Evolutionary conservation across 2,888 invertebrate genomes (phyloP).

Genomic region (Dryobota labecula): DNA sequence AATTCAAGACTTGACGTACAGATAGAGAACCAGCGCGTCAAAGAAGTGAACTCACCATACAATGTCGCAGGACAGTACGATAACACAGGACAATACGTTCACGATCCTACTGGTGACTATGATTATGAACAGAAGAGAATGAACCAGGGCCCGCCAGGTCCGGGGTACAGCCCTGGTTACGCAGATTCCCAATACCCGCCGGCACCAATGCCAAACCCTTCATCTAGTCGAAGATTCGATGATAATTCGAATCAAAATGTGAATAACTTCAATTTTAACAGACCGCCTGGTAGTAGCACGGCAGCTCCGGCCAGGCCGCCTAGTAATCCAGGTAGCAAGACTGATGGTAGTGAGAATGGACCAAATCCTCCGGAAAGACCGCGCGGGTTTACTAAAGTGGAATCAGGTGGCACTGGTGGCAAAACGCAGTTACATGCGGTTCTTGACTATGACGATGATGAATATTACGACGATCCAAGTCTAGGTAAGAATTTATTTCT

Average conservation of each 20-base stretch:
- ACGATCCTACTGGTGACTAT: conserved; percentile 87
- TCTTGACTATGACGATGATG: conserved; percentile 92
- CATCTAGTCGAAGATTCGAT: conserved; percentile 86
- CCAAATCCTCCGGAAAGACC: conserved; percentile 89
- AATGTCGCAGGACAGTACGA: conserved; percentile 86
- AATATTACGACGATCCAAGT: conserved; percentile 92
- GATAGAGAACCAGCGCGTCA: conserved; percentile 84
- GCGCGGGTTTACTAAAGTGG: conserved; percentile 92
- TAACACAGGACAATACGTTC: conserved; percentile 85
- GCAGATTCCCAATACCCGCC: conserved; percentile 82
- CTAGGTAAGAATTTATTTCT: conserved; percentile 75
- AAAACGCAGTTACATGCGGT: conserved; percentile 93
- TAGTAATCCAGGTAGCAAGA: conserved; percentile 81
- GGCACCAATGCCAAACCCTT: conserved; percentile 77
- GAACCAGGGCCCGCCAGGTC: conserved; percentile 74
- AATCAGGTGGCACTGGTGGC: conserved; percentile 88
- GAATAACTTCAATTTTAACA: conserved; percentile 82
- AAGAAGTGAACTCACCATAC: conserved; percentile 80
- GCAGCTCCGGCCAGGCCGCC: conserved; percentile 72
- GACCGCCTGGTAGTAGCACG: conserved; percentile 76
- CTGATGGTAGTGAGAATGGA: conserved; percentile 86
- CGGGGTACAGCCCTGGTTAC: conserved; percentile 82
- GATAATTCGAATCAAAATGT: conserved; percentile 80
- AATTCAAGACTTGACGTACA: conserved; percentile 83
- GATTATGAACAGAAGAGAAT: conserved; percentile 85